Conservation (phyloP, 2,113 vertebrate genomes). For the Neopipo cinnamomea region DNA sequence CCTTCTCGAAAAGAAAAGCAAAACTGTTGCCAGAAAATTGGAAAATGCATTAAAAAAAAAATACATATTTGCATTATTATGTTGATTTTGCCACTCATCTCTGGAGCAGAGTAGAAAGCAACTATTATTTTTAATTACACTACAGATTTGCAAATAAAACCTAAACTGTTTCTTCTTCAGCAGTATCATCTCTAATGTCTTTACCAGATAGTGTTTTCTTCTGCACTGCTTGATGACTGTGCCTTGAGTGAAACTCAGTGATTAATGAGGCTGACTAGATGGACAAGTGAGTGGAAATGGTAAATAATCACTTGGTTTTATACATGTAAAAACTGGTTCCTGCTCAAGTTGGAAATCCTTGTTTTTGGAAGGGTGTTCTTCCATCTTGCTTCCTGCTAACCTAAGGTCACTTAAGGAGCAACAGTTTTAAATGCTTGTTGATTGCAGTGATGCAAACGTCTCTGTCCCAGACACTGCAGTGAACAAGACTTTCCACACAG, state of each 20-base stretch:
- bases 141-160: neutral
- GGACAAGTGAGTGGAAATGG: constrained; percentile 17
- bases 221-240: neutral
- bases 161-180: neutral
- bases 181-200: constrained; percentile 3
- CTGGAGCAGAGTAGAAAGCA: neutral
- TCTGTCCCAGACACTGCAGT: neutral
- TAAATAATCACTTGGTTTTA: constrained; percentile 45
- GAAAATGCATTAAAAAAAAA: neutral
- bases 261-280: constrained; percentile 20
- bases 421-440: constrained; percentile 6
- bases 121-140: neutral
- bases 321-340: neutral
- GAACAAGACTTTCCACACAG: constrained; percentile 58
- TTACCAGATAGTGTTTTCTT: constrained; percentile 29
- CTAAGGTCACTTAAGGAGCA: constrained; percentile 37
- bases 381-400: constrained; percentile 39
- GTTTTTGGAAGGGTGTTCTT: constrained; percentile 27
- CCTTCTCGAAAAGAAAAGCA: neutral
- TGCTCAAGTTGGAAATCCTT: constrained; percentile 33
- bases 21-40: neutral
- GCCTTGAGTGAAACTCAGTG: neutral
- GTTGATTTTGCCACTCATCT: neutral
- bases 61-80: neutral
- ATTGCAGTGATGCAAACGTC: constrained; percentile 28